A percentile compares a stretch with the other conserved stretches of the same genome.
Conservation (phyloP, 2,888 invertebrate genomes). For the Phrixothrix hirtus region DNA sequence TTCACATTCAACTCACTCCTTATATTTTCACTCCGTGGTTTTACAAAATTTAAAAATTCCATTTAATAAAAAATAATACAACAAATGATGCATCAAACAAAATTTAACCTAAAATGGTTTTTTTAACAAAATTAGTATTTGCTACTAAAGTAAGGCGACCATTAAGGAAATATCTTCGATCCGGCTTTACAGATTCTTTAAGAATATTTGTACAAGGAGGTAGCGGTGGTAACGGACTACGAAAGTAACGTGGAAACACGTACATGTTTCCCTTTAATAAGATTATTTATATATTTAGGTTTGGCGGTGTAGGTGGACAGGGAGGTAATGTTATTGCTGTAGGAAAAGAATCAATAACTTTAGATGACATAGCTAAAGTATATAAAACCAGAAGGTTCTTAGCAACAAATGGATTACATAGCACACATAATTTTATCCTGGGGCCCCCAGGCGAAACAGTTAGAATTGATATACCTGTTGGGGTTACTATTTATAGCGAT, state of each 20-base stretch:
- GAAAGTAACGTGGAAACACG: slow-evolving; percentile 55
- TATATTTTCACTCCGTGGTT: too few species aligned
- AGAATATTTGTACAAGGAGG: slow-evolving; percentile 82
- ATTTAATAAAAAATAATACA: slow-evolving; percentile 5
- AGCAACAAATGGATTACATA: slow-evolving; percentile 76
- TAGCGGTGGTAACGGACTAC: slow-evolving; percentile 74
- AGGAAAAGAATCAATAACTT: slow-evolving; percentile 65
- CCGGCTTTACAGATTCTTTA: slow-evolving; percentile 77
- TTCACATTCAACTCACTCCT: too few species aligned
- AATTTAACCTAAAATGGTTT: slow-evolving; percentile 62
- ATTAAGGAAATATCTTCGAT: slow-evolving; percentile 59
- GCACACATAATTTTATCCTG: slow-evolving; percentile 72
- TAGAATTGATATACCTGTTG: slow-evolving; percentile 77
- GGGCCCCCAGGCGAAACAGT: slow-evolving; percentile 75
- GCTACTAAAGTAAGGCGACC: slow-evolving; percentile 57
- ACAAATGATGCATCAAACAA: too few species aligned
- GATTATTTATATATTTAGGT: slow-evolving; percentile 61
- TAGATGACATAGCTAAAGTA: slow-evolving; percentile 59
- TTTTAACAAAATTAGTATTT: slow-evolving; percentile 56
- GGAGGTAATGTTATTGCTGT: slow-evolving; percentile 84
- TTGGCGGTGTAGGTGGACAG: slow-evolving; percentile 88
- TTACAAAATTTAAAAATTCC: slow-evolving; percentile 1
- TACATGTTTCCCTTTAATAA: background rate
- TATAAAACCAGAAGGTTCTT: slow-evolving; percentile 63
- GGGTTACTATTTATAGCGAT: slow-evolving; percentile 74